Evolutionary conservation across 2,797 vertebrate genomes (phyloP), one percentile per base, ranked within the genome.

Genomic region (Coracias cyanogaster): DNA sequence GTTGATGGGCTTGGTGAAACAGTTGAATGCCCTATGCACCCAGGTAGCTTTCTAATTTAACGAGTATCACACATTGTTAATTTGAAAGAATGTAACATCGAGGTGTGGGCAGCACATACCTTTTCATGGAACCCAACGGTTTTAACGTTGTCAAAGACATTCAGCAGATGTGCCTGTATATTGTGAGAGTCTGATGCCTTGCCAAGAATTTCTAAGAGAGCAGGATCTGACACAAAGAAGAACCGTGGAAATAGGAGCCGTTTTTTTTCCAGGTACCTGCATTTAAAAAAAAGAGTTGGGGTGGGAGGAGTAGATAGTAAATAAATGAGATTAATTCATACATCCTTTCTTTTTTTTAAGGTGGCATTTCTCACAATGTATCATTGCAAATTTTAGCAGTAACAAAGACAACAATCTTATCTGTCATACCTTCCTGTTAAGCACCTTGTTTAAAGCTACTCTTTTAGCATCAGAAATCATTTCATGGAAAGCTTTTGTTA

Each of bases 101-200:
- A 90, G 41, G 10, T 58, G 33, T n/a, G 21, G 41, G 58, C 16
- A 51, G 26, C 28, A 73, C 91, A 17, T 93, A 99, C 99, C 99
- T 98, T 99, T 69, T 99, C 99, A 21, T 99, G 99, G 90, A 99
- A 99, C 81, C 89, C 97, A 74, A 99, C 98, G 1, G 94, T 97
- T 98, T 99, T 99, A 88, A 99, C 98, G 97, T 99, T 99, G 98
- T 99, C 99, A 77, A 99, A 99, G 65, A 99, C 97, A 7, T 99
- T 99, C 91, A 99, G 98, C 60, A 99, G 98, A 91, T 99, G 99
- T 35, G 99, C 98, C 94, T 99, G 99, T 85, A 99, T 99, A 18
- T 98, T 99, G 97, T 99, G 99, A 7, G 99, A 99, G 95, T 99
- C 99, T 1, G 99, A 99, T 3, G 99, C 99, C 96, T 99, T 99